Conservation (phyloP, 92 coral and sea anemone genomes). For the Actinernus sp. region DNA sequence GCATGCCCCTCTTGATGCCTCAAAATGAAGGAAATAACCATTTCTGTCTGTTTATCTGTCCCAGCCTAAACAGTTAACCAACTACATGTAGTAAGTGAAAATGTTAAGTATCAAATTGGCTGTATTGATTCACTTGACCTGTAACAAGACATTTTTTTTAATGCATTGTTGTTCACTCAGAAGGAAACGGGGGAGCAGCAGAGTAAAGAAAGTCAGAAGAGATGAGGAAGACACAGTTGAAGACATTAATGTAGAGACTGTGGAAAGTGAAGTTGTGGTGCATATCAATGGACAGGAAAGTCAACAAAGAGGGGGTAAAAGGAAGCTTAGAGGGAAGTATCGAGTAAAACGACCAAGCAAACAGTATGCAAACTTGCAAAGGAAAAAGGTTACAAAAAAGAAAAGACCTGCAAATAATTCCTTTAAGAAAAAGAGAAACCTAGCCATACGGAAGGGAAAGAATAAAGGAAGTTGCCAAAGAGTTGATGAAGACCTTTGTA, state of each 20-base stretch:
- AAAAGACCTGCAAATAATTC: neutral
- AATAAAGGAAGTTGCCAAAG: neutral
- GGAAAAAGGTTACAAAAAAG: neutral
- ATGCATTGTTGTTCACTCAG: neutral
- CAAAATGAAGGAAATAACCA: too few species aligned
- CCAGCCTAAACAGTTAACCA: too few species aligned
- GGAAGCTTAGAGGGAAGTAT: slow-evolving; percentile 5
- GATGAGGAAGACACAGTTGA: slow-evolving; percentile 32
- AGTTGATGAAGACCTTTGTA: slow-evolving; percentile 45
- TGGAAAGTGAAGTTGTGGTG: neutral
- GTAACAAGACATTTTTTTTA: too few species aligned
- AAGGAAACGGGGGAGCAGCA: neutral
- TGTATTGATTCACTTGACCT: too few species aligned
- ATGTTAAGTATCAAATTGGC: too few species aligned
- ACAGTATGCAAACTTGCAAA: neutral
- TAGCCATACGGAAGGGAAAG: neutral
- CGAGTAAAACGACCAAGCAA: neutral
- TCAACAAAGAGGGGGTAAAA: too few species aligned
- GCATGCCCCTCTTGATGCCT: too few species aligned
- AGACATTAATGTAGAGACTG: neutral
- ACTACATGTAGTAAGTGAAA: too few species aligned
- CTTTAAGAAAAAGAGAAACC: neutral
- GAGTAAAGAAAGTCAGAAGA: slow-evolving; percentile 10
- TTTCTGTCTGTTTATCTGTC: too few species aligned
- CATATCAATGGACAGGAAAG: neutral